These are phyloP conservation scores for Myanophis thanlyinensis DNA, from an alignment of 2,113 vertebrate species.

Conservation along the genomic window DNA sequence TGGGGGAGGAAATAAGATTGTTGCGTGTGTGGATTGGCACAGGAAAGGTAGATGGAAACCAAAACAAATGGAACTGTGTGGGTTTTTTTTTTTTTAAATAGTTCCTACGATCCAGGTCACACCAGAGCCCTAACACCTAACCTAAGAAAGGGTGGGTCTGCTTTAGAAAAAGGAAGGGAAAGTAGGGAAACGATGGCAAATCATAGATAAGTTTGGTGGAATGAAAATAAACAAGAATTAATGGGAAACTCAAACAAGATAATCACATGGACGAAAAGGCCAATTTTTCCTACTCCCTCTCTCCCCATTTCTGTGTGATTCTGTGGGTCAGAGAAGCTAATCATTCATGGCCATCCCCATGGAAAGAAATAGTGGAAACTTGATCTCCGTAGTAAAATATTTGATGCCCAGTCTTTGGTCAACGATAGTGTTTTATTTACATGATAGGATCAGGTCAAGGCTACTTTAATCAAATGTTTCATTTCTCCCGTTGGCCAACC, in stretches of 20 bases:
- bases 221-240: constrained; percentile 61
- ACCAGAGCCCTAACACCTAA: constrained; percentile 53
- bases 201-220: constrained; percentile 56
- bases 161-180: constrained; percentile 65
- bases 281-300: too few species aligned
- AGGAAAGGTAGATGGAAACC: constrained; percentile 67
- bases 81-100: constrained; percentile 20
- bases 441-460: not conserved
- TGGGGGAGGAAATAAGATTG: constrained; percentile 31
- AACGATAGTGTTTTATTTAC: not conserved
- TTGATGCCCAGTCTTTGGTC: not conserved
- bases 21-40: constrained; percentile 53
- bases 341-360: not conserved
- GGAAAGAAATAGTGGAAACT: not conserved
- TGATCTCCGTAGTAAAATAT: not conserved
- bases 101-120: constrained; percentile 23
- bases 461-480: not conserved
- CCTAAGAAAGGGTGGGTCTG: constrained; percentile 58
- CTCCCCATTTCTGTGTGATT: not conserved
- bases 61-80: constrained; percentile 58
- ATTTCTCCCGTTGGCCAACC: not conserved
- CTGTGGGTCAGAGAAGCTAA: not conserved
- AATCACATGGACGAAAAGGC: not conserved
- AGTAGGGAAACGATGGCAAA: constrained; percentile 49
- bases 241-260: not conserved